Evolutionary conservation across 1,140 invertebrate species (phyloP).

Genomic region (Zaprionus tsacasi): DNA sequence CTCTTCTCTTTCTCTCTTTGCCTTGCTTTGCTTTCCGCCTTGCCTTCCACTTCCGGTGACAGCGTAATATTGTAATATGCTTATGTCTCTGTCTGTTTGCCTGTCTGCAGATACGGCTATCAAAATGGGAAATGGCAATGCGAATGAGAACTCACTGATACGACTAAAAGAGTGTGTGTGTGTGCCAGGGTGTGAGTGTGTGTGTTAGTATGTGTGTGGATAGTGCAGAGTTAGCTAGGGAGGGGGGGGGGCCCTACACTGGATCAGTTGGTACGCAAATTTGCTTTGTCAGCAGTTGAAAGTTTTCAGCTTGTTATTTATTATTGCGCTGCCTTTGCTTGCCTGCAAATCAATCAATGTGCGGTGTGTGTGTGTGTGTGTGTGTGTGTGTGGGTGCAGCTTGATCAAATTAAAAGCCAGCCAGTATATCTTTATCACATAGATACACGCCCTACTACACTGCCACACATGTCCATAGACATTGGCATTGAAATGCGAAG

Average conservation of each 20-base stretch:
- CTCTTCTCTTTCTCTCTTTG: too few species aligned
- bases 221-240: neutral
- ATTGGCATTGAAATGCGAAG: constrained; percentile 73
- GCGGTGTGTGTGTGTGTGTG: too few species aligned
- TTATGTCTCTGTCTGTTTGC: constrained; percentile 74
- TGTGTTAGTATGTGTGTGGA: neutral
- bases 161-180: neutral
- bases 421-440: constrained; percentile 51
- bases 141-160: constrained; percentile 46
- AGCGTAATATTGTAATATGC: constrained; percentile 83
- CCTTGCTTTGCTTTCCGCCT: constrained; percentile 12
- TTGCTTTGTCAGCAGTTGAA: constrained; percentile 57
- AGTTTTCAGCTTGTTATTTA: constrained; percentile 73
- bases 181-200: neutral
- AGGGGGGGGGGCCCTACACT: too few species aligned
- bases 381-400: constrained; percentile 19
- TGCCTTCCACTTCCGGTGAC: constrained; percentile 74
- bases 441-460: constrained; percentile 21
- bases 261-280: constrained; percentile 34
- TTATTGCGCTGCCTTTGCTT: constrained; percentile 63
- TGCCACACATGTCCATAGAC: constrained; percentile 47
- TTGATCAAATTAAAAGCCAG: constrained; percentile 79
- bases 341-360: constrained; percentile 72
- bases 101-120: constrained; percentile 53
- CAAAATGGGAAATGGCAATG: constrained; percentile 34